Conservation (phyloP, 2,113 vertebrate species). For the Pomatostomus ruficeps region DNA sequence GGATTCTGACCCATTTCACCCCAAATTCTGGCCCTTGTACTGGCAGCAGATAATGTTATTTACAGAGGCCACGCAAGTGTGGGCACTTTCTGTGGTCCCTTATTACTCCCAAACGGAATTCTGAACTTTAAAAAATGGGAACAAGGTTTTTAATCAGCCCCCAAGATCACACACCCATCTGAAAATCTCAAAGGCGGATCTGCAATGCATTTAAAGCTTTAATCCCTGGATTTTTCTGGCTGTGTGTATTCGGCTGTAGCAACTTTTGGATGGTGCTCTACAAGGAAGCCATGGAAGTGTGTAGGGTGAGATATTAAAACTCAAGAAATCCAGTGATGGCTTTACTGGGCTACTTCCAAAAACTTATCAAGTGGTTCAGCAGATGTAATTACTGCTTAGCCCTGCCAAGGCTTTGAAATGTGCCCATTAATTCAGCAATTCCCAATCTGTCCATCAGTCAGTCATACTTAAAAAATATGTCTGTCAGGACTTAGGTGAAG, state of each 20-base stretch:
- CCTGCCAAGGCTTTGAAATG: slow-evolving; percentile 76
- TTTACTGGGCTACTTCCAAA: slow-evolving; percentile 78
- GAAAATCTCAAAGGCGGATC: not conserved
- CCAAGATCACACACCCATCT: not conserved
- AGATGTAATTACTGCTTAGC: slow-evolving; percentile 77
- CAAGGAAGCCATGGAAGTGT: slow-evolving; percentile 41
- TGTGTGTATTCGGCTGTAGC: not conserved
- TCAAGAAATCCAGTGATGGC: slow-evolving; percentile 66
- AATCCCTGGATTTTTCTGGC: not conserved
- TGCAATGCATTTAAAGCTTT: not conserved
- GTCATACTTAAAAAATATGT: slow-evolving; percentile 82
- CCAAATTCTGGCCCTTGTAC: not conserved
- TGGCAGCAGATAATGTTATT: not conserved
- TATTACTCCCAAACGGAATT: not conserved
- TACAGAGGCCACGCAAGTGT: accelerated
- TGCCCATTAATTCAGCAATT: slow-evolving; percentile 79
- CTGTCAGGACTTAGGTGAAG: slow-evolving; percentile 76
- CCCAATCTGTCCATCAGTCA: slow-evolving; percentile 79
- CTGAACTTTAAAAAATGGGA: not conserved
- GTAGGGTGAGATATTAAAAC: slow-evolving; percentile 63
- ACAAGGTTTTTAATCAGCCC: not conserved
- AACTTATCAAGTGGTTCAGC: slow-evolving; percentile 77
- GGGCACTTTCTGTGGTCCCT: not conserved
- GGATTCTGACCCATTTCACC: not conserved
- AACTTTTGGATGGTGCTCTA: not conserved